Evolutionary conservation across 2,113 vertebrate species (phyloP).

Genomic region (Vulpes ferrilata): DNA sequence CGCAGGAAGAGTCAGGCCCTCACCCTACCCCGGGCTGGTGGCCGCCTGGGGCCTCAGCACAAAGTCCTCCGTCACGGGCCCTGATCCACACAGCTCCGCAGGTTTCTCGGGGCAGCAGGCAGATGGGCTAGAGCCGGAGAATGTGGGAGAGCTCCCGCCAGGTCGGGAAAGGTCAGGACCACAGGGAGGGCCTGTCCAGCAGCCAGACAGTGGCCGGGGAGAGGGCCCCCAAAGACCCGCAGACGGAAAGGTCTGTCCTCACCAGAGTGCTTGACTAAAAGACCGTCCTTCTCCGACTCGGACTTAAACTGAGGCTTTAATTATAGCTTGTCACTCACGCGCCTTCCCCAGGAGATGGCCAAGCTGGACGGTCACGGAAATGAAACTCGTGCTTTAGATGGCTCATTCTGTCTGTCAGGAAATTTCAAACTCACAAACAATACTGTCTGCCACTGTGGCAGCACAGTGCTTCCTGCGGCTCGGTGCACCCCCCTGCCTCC

Average conservation of each 20-base stretch:
- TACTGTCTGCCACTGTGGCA: slow-evolving; percentile 49
- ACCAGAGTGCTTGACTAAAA: background rate
- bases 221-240: fast-evolving
- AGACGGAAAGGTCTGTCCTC: background rate
- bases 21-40: too few species aligned
- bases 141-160: background rate
- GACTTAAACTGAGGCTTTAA: slow-evolving; percentile 67
- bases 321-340: slow-evolving; percentile 78
- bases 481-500: fast-evolving
- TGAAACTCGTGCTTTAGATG: slow-evolving; percentile 78
- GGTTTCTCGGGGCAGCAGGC: background rate
- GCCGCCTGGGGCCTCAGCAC: background rate
- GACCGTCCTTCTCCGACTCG: background rate
- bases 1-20: background rate
- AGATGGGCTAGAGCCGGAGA: background rate
- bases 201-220: background rate
- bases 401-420: slow-evolving; percentile 77
- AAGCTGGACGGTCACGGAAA: slow-evolving; percentile 48
- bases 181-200: background rate
- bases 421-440: slow-evolving; percentile 81
- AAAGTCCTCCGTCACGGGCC: background rate
- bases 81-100: background rate
- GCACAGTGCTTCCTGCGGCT: fast-evolving
- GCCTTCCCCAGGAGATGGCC: slow-evolving; percentile 67
- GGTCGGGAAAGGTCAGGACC: background rate